Evolutionary conservation across 2,888 invertebrate species (phyloP).

Genomic region (Drosophila fungiperda): DNA sequence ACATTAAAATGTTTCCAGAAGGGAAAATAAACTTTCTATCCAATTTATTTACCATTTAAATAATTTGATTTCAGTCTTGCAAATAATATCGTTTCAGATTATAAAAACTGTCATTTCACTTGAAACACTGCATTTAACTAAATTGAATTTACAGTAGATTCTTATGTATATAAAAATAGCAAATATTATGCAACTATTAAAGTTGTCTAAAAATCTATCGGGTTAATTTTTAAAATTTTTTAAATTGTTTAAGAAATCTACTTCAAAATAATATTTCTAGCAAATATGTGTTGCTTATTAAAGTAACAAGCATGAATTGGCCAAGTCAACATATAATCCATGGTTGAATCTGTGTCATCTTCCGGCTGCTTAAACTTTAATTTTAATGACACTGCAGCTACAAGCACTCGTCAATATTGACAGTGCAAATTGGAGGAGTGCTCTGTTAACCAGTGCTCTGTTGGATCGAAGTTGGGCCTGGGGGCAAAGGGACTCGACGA

Average conservation of each 20-base stretch:
- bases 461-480: constrained; percentile 21
- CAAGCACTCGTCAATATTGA: constrained; percentile 54
- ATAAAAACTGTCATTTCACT: not conserved
- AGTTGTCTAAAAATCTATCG: not conserved
- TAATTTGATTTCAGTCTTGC: not conserved
- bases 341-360: constrained; percentile 54
- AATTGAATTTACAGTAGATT: not conserved
- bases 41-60: not conserved
- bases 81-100: not conserved
- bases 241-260: not conserved
- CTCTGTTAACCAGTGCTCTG: constrained; percentile 27
- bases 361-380: constrained; percentile 55
- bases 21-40: not conserved
- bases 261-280: not conserved
- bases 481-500: constrained; percentile 22
- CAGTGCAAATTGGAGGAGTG: constrained; percentile 65
- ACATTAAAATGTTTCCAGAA: not conserved
- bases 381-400: constrained; percentile 50
- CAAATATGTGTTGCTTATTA: not conserved
- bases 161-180: not conserved
- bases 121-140: not conserved
- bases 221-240: not conserved
- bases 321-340: constrained; percentile 35
- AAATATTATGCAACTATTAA: not conserved
- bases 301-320: constrained; percentile 9